A percentile compares a stretch with the other conserved stretches of the same genome.
phyloP scores from a whole-genome alignment of 1,140 invertebrate genomes.

The Hesperophylax magnus region DNA sequence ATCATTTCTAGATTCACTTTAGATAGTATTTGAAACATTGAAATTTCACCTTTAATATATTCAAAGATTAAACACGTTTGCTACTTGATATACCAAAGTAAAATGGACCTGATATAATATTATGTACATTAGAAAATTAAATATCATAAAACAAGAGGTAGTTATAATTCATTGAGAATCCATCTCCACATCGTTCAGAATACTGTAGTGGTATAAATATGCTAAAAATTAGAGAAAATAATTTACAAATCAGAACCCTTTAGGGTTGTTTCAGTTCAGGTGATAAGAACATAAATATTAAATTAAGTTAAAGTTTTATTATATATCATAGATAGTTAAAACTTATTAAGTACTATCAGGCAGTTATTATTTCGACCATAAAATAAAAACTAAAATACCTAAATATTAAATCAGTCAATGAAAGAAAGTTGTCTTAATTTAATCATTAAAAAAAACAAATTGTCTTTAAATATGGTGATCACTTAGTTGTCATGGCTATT shows the following conservation, averaged over 20 bases:
- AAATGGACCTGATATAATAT: conserved; percentile 13
- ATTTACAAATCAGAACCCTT: conserved; percentile 25
- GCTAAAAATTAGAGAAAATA: background rate
- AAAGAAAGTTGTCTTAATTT: conserved; percentile 43
- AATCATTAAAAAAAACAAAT: conserved; percentile 39
- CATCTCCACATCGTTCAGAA: conserved; percentile 48
- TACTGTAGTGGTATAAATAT: conserved; percentile 54
- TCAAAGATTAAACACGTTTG: conserved; percentile 5
- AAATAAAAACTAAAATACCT: conserved; percentile 49
- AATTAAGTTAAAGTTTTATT: conserved; percentile 20
- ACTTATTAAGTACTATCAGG: conserved; percentile 55
- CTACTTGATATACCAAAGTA: conserved; percentile 9
- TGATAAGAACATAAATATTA: conserved; percentile 37
- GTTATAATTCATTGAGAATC: conserved; percentile 57
- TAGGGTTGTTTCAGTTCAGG: conserved; percentile 4
- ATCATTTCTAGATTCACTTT: conserved; percentile 24
- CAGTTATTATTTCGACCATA: conserved; percentile 48
- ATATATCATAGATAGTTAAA: conserved; percentile 5
- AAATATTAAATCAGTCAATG: conserved; percentile 56
- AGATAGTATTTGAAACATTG: conserved; percentile 20
- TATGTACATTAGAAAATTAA: conserved; percentile 48
- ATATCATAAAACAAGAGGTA: conserved; percentile 56
- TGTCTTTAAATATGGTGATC: conserved; percentile 49
- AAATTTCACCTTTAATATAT: background rate
- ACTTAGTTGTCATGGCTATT: conserved; percentile 47